Percentiles rank a stretch among this genome's conserved stretches.
phyloP scores from a whole-genome alignment of 2,113 vertebrate genomes.

The Paradisaea rubra region DNA sequence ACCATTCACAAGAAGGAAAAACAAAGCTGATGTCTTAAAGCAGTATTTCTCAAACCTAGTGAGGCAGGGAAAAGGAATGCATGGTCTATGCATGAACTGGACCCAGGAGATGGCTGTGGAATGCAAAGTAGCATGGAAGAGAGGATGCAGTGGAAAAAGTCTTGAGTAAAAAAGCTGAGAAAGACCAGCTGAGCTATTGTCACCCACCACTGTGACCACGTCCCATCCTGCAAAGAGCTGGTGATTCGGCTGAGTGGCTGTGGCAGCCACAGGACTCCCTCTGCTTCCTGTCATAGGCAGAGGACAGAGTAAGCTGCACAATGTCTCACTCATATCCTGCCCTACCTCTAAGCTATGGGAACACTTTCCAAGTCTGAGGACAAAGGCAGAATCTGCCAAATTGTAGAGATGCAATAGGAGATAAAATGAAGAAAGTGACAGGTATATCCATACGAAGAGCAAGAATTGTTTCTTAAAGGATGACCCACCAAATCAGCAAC shows the following conservation, averaged over 20 bases:
- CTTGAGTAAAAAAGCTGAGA: background rate
- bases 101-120: background rate
- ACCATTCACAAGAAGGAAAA: background rate
- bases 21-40: background rate
- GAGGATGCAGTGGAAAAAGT: background rate
- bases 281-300: background rate
- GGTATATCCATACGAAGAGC: background rate
- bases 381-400: background rate
- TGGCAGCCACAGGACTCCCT: background rate
- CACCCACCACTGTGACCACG: background rate
- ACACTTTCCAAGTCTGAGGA: background rate
- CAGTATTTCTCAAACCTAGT: background rate
- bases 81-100: fast-evolving
- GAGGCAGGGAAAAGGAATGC: background rate
- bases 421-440: background rate
- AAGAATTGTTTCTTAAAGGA: background rate
- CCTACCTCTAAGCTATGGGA: background rate
- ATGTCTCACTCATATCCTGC: background rate
- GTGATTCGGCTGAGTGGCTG: background rate
- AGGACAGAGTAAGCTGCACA: background rate
- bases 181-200: background rate
- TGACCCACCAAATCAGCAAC: background rate
- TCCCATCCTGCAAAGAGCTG: background rate
- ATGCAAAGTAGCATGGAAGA: background rate
- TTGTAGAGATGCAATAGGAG: background rate